These are phyloP conservation scores for Leucosticte australis DNA, from an alignment of 2,113 vertebrate genomes.

Conservation along the genomic window DNA sequence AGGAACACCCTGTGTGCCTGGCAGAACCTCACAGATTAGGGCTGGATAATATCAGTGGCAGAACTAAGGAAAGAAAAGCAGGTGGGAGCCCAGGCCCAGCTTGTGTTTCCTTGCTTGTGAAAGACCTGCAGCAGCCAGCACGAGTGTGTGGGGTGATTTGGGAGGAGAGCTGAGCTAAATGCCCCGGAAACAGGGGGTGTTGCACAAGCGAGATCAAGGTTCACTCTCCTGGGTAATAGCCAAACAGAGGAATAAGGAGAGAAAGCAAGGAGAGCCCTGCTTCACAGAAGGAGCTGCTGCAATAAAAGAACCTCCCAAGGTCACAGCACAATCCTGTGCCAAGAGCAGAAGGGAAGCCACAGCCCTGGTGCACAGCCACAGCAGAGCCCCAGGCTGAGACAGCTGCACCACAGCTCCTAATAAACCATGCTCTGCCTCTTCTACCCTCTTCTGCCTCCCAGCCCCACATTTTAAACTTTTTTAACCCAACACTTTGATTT, in stretches of 20 bases:
- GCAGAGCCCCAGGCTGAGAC: background rate
- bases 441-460: background rate
- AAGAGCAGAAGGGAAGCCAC: background rate
- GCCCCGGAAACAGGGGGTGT: background rate
- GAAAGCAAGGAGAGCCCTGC: background rate
- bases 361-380: background rate
- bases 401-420: background rate
- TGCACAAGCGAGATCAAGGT: background rate
- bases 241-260: background rate
- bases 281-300: background rate
- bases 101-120: background rate
- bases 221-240: background rate
- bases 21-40: background rate
- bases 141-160: fast-evolving
- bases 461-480: background rate
- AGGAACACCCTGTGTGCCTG: background rate
- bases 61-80: background rate
- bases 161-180: background rate
- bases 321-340: background rate
- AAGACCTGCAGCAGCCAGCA: background rate
- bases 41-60: background rate
- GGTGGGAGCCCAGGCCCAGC: background rate
- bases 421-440: background rate
- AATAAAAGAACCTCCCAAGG: background rate
- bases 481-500: constrained; percentile 3